phyloP scores from a whole-genome alignment of 2,888 invertebrate genomes.

The Dryobota labecula region DNA sequence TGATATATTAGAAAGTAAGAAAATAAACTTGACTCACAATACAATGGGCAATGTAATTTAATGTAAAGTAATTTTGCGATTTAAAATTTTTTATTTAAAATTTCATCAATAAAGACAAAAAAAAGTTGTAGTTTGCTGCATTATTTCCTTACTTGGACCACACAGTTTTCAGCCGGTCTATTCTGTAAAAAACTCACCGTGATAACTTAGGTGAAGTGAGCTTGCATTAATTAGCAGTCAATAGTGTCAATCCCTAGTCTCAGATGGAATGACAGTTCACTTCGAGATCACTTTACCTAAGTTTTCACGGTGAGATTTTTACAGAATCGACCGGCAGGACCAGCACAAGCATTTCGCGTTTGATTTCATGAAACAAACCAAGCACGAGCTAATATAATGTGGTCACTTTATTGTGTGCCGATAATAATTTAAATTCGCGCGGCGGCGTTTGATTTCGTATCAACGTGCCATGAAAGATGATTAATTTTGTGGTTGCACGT shows the following conservation, averaged over 20 bases:
- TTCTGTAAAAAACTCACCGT: no score
- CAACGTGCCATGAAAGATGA: conserved; percentile 5
- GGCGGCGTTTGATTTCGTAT: conserved; percentile 16
- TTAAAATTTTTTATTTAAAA: no score
- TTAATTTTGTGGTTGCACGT: conserved; percentile 26
- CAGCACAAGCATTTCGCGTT: background rate
- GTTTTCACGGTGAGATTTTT: no score
- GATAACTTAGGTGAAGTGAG: no score
- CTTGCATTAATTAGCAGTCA: no score
- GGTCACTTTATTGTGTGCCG: conserved; percentile 15
- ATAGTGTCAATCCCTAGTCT: no score
- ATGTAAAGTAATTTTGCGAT: background rate
- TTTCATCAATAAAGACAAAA: background rate
- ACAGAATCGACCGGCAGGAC: no score
- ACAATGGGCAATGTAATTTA: background rate
- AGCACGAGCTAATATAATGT: background rate
- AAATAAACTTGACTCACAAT: background rate
- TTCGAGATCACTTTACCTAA: no score
- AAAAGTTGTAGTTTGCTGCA: background rate
- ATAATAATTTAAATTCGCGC: conserved; percentile 26
- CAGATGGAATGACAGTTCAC: no score
- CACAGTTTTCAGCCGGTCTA: no score
- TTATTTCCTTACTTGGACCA: no score
- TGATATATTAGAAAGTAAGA: no score
- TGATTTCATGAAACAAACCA: conserved; percentile 9